These are phyloP conservation scores for Drosophila punjabiensis DNA, from an alignment of 1,140 invertebrate species.

Conservation along the genomic window DNA sequence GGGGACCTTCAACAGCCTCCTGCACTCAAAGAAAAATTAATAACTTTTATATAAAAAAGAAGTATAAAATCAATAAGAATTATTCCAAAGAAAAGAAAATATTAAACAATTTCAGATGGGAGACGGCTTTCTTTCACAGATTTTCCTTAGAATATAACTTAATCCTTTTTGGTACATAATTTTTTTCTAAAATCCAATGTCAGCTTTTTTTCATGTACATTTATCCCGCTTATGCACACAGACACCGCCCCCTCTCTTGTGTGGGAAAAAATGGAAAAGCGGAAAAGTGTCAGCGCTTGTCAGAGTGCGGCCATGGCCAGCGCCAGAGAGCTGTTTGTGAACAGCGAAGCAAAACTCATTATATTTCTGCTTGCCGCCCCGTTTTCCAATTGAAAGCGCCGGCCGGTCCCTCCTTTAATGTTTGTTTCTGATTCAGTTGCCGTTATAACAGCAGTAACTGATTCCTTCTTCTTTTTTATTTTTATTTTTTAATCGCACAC, in stretches of 20 bases:
- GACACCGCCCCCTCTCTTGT: neutral
- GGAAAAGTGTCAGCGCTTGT: slow-evolving; percentile 76
- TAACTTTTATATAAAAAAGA: neutral
- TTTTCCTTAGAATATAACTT: no score
- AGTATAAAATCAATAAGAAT: neutral
- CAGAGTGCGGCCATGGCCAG: slow-evolving; percentile 67
- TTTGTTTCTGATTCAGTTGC: slow-evolving; percentile 43
- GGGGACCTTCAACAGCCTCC: slow-evolving; percentile 57
- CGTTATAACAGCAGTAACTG: slow-evolving; percentile 13
- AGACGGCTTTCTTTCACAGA: no score
- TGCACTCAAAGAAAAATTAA: slow-evolving; percentile 7
- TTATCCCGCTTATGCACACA: slow-evolving; percentile 39
- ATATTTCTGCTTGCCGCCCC: slow-evolving; percentile 56
- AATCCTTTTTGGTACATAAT: neutral
- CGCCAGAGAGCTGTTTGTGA: slow-evolving; percentile 49
- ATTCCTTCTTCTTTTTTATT: slow-evolving; percentile 16
- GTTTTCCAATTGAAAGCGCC: slow-evolving; percentile 67
- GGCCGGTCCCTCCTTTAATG: slow-evolving; percentile 52
- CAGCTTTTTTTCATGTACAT: slow-evolving; percentile 14
- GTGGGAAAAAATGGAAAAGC: slow-evolving; percentile 44
- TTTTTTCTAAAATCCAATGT: neutral
- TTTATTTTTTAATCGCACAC: slow-evolving; percentile 53
- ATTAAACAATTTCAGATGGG: no score
- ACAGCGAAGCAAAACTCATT: slow-evolving; percentile 76
- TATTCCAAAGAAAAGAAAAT: neutral